A percentile compares a stretch with the other conserved stretches of the same genome.
Evolutionary conservation across 2,888 invertebrate species (phyloP).

Genomic region (Melolontha melolontha): DNA sequence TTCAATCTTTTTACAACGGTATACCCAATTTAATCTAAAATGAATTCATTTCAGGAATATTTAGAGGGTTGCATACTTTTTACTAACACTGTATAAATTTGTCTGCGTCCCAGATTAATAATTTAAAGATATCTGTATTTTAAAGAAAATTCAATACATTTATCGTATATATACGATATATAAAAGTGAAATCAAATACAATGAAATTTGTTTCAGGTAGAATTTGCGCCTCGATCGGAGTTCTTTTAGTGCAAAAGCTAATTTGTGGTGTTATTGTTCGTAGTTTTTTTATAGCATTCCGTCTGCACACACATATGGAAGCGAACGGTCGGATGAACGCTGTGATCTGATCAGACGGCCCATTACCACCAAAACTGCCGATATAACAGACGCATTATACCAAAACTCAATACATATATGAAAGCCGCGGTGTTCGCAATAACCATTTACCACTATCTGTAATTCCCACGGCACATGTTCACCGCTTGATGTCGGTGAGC

Average conservation of each 20-base stretch:
- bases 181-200: neutral
- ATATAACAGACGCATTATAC: constrained; percentile 63
- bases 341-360: constrained; percentile 56
- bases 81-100: no score
- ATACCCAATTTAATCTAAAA: no score
- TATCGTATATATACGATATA: no score
- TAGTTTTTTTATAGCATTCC: constrained; percentile 59
- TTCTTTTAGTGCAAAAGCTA: constrained; percentile 53
- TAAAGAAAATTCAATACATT: no score
- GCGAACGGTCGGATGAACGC: constrained; percentile 45
- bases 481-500: constrained; percentile 60
- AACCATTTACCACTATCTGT: constrained; percentile 64
- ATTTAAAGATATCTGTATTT: no score
- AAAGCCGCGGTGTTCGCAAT: constrained; percentile 59
- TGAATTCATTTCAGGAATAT: no score
- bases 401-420: constrained; percentile 63
- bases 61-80: no score
- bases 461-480: constrained; percentile 63
- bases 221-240: constrained; percentile 1
- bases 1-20: no score
- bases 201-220: neutral
- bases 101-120: no score
- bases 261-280: constrained; percentile 57
- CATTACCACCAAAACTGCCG: constrained; percentile 62
- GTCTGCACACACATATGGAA: constrained; percentile 53